A percentile compares a stretch with the other conserved stretches of the same genome.
Conservation (phyloP, 2,113 vertebrate genomes). For the Engystomops pustulosus region DNA sequence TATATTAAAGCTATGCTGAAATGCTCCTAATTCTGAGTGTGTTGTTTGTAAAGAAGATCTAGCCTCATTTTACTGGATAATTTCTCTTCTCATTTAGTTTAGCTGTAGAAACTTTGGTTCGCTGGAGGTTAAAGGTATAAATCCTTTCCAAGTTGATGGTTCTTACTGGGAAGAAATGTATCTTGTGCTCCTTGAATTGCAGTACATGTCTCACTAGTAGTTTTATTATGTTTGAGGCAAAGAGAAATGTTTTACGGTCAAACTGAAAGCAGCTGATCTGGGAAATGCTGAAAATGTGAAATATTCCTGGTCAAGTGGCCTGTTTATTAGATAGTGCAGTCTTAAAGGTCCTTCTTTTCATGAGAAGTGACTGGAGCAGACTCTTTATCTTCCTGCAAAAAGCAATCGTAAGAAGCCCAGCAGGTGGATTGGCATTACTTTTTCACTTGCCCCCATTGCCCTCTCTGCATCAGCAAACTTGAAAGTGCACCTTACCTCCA, state of each 20-base stretch:
- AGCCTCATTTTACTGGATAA: not conserved
- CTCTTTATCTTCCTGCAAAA: conserved; percentile 22
- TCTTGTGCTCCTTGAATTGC: not conserved
- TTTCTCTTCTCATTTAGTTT: conserved; percentile 1
- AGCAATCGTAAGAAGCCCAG: conserved; percentile 32
- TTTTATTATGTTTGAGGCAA: conserved; percentile 40
- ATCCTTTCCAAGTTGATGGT: conserved; percentile 7
- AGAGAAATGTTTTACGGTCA: conserved; percentile 35
- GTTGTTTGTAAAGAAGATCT: not conserved
- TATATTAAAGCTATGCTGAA: too few relatives aligned
- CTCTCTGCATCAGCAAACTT: conserved; percentile 52
- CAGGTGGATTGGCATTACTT: conserved; percentile 30
- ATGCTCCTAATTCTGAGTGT: too few relatives aligned
- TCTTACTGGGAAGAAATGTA: conserved; percentile 1
- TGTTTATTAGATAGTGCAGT: conserved; percentile 25
- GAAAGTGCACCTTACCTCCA: conserved; percentile 44
- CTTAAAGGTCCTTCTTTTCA: conserved; percentile 27
- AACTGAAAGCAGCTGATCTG: conserved; percentile 42
- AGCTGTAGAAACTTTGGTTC: not conserved
- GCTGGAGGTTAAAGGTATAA: conserved; percentile 20
- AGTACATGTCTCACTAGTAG: conserved; percentile 11
- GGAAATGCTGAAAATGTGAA: conserved; percentile 44
- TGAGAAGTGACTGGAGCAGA: conserved; percentile 26
- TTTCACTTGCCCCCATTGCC: conserved; percentile 30
- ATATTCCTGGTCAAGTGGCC: conserved; percentile 41